phyloP scores from a whole-genome alignment of 2,888 invertebrate species.

The Sinohyriopsis cumingii region DNA sequence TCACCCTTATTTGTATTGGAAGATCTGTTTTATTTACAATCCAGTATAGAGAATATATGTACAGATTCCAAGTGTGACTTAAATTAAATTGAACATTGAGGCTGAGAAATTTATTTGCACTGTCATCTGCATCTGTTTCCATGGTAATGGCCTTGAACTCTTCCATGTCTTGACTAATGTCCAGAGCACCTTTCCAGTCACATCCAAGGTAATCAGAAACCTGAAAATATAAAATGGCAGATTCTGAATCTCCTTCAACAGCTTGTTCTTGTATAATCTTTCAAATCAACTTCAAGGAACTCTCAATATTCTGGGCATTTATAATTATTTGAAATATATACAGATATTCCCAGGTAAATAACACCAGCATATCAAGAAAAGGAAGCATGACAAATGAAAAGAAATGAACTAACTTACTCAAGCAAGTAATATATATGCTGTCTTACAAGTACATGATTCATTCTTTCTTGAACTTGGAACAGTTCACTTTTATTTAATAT shows the following conservation, averaged over 20 bases:
- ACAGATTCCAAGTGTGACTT: slow-evolving; percentile 77
- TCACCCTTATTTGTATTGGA: slow-evolving; percentile 80
- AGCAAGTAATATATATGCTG: no score
- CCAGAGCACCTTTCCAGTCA: slow-evolving; percentile 82
- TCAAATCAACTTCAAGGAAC: no score
- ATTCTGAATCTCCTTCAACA: background rate
- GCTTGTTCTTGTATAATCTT: background rate
- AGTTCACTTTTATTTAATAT: no score
- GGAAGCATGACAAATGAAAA: no score
- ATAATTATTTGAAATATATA: no score
- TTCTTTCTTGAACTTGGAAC: no score
- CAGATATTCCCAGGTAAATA: no score
- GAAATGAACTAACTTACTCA: no score
- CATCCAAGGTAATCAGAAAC: slow-evolving; percentile 79
- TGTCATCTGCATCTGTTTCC: slow-evolving; percentile 80
- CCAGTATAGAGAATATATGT: slow-evolving; percentile 74
- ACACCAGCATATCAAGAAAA: no score
- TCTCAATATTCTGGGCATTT: no score
- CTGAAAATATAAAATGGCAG: slow-evolving; percentile 60
- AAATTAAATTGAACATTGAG: slow-evolving; percentile 81
- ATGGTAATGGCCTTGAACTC: slow-evolving; percentile 78
- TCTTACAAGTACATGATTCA: no score
- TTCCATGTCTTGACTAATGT: slow-evolving; percentile 79
- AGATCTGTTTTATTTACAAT: slow-evolving; percentile 70
- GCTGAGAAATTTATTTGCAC: slow-evolving; percentile 79